These are phyloP conservation scores for Hippocampus comes DNA, from an alignment of 2,113 vertebrate species.

Conservation along the genomic window DNA sequence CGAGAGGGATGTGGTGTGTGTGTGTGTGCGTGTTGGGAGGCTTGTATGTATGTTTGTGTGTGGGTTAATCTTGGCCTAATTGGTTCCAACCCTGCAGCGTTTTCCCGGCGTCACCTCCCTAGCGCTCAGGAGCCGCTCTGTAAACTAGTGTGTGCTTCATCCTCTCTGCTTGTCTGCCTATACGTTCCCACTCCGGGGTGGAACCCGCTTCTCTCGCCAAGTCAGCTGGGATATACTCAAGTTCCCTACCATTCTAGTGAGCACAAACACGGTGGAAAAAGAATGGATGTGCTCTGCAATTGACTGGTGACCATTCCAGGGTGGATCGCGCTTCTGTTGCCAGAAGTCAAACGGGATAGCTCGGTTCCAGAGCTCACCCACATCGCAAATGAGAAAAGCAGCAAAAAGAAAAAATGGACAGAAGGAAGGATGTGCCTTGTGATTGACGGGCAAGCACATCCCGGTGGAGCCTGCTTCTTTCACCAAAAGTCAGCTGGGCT, in stretches of 20 bases:
- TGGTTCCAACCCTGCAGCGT: slow-evolving; percentile 73
- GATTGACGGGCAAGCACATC: no score
- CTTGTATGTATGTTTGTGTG: no score
- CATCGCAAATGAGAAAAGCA: not conserved
- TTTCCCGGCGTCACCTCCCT: slow-evolving; percentile 39
- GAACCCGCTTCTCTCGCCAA: not conserved
- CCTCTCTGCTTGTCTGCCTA: not conserved
- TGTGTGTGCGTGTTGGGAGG: slow-evolving; percentile 15
- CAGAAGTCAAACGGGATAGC: not conserved
- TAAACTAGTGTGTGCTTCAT: slow-evolving; percentile 42
- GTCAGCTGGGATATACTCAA: not conserved
- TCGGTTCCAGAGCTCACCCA: not conserved
- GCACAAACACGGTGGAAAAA: not conserved
- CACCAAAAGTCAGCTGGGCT: no score
- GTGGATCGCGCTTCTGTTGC: not conserved
- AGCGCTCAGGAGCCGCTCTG: slow-evolving; percentile 13
- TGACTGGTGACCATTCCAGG: not conserved
- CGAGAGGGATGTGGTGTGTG: slow-evolving; percentile 66
- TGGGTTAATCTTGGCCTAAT: slow-evolving; percentile 68
- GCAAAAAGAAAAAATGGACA: no score
- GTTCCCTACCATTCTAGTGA: not conserved
- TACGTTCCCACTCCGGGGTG: not conserved
- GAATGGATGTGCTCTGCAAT: not conserved
- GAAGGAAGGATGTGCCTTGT: no score
- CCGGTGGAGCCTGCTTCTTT: no score